phyloP scores from a whole-genome alignment of 2,113 vertebrate genomes.

The Rhabdomys dilectus region DNA sequence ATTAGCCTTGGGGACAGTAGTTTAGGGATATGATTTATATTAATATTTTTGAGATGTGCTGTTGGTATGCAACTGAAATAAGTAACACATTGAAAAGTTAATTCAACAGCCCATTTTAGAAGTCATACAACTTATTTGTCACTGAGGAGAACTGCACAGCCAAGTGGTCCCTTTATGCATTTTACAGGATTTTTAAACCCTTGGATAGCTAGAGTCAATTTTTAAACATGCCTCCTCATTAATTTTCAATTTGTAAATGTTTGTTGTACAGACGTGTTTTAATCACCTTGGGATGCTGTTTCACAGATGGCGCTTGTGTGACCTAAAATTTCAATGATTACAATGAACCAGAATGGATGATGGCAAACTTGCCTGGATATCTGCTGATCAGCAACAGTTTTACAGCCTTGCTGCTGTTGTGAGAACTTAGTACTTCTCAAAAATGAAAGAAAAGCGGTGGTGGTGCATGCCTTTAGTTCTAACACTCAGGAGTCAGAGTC shows the following conservation, averaged over 20 bases:
- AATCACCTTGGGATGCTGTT: conserved; percentile 65
- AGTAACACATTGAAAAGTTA: conserved; percentile 68
- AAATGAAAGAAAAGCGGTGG: conserved; percentile 39
- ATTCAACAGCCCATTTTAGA: conserved; percentile 81
- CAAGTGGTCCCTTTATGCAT: conserved; percentile 74
- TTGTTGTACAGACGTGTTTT: conserved; percentile 73
- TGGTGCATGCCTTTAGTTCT: too few relatives aligned
- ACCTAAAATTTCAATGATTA: conserved; percentile 75
- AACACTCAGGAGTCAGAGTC: too few relatives aligned
- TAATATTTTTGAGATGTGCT: conserved; percentile 58
- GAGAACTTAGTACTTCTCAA: conserved; percentile 26
- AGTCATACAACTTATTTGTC: conserved; percentile 77
- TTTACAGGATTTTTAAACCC: conserved; percentile 74
- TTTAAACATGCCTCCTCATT: conserved; percentile 83
- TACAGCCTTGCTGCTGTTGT: conserved; percentile 42
- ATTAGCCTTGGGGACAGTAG: conserved; percentile 46
- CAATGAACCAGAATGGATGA: conserved; percentile 71
- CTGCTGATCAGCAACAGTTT: conserved; percentile 70
- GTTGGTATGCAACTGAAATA: conserved; percentile 59
- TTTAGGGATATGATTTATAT: conserved; percentile 53
- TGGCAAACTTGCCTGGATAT: conserved; percentile 62
- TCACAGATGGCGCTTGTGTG: conserved; percentile 78
- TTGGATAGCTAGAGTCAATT: conserved; percentile 72
- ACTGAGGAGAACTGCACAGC: conserved; percentile 62
- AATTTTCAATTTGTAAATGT: conserved; percentile 84